Evolutionary conservation across 2,888 invertebrate genomes (phyloP).

Genomic region (Pterostichus niger): DNA sequence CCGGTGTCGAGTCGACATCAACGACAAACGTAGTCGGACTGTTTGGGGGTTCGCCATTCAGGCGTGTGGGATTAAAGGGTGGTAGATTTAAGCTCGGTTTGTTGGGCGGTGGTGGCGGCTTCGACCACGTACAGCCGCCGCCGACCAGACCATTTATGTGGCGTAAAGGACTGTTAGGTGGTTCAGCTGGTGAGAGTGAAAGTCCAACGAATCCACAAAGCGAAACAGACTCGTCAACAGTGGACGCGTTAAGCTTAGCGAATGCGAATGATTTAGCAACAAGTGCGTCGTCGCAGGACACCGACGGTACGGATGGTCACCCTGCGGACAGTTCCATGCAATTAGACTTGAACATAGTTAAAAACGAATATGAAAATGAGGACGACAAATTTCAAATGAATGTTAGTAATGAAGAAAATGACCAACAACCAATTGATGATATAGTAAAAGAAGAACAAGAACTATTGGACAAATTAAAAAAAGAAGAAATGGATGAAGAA

Average conservation of each 20-base stretch:
- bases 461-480: conserved; percentile 65
- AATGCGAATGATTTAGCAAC: conserved; percentile 24
- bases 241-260: conserved; percentile 1
- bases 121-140: conserved; percentile 67
- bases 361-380: conserved; percentile 68
- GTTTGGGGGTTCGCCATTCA: conserved; percentile 69
- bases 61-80: conserved; percentile 49
- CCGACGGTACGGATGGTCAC: conserved; percentile 1
- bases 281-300: conserved; percentile 18
- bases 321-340: conserved; percentile 9
- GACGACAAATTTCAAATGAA: conserved; percentile 63
- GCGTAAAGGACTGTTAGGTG: conserved; percentile 68
- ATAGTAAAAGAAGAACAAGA: conserved; percentile 58
- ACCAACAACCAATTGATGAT: conserved; percentile 68
- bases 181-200: conserved; percentile 70
- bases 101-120: conserved; percentile 72
- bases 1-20: conserved; percentile 13
- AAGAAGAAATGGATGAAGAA: conserved; percentile 69
- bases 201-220: conserved; percentile 62
- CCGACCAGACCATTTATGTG: conserved; percentile 70
- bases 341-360: conserved; percentile 59
- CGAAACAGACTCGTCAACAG: conserved; percentile 55
- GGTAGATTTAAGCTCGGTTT: conserved; percentile 70
- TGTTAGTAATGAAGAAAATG: conserved; percentile 66
- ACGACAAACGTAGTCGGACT: conserved; percentile 70